Evolutionary conservation across 1,140 invertebrate genomes (phyloP).

Genomic region (Gonioctena quinquepunctata): DNA sequence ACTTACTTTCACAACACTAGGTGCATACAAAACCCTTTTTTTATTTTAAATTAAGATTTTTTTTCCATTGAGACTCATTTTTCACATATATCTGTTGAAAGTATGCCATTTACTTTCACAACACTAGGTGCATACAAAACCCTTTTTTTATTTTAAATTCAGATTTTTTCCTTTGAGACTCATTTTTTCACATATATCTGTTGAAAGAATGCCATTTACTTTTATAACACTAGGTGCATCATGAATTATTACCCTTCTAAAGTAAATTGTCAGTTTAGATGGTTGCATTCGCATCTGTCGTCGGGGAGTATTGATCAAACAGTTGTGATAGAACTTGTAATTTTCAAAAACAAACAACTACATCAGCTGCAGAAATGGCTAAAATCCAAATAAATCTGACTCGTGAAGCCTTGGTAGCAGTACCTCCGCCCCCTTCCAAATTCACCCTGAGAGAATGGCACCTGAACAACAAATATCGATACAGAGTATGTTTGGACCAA

Average conservation of each 20-base stretch:
- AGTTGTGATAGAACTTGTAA: not conserved
- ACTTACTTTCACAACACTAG: too few relatives aligned
- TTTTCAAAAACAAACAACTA: not conserved
- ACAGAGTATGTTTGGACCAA: constrained; percentile 70
- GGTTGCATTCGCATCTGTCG: not conserved
- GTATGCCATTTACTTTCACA: too few relatives aligned
- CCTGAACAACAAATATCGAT: constrained; percentile 66
- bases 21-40: too few relatives aligned
- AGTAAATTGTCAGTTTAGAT: not conserved
- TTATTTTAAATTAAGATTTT: too few relatives aligned
- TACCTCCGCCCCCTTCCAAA: constrained; percentile 33
- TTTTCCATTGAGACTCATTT: too few relatives aligned
- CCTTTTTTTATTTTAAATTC: too few relatives aligned
- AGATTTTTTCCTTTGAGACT: too few relatives aligned
- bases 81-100: too few relatives aligned
- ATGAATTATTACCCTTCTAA: not conserved
- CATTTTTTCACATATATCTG: too few relatives aligned
- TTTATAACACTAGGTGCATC: too few relatives aligned
- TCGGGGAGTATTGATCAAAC: constrained; percentile 7
- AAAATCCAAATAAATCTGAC: not conserved
- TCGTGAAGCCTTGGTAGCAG: constrained; percentile 15
- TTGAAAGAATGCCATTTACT: too few relatives aligned
- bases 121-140: too few relatives aligned
- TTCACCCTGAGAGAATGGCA: constrained; percentile 76
- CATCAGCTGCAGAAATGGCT: not conserved